phyloP scores from a whole-genome alignment of 1,140 invertebrate genomes.

The Anthonomus grandis region DNA sequence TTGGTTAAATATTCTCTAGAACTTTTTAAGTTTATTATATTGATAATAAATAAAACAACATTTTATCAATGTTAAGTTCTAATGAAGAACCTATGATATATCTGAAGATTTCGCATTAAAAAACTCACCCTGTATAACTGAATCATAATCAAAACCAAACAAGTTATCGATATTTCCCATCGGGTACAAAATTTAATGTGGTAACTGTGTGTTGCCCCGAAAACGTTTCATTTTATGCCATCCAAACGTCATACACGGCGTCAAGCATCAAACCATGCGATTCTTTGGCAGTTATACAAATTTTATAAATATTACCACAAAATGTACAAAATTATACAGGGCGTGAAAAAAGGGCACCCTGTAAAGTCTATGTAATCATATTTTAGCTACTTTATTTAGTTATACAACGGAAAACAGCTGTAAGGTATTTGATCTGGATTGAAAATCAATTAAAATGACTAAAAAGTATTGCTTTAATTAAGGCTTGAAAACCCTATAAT shows the following conservation, averaged over 20 bases:
- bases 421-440: too few relatives aligned
- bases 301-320: conserved; percentile 24
- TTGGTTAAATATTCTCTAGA: too few relatives aligned
- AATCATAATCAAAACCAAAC: not conserved
- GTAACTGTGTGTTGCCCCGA: not conserved
- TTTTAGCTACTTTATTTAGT: not conserved
- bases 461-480: too few relatives aligned
- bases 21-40: too few relatives aligned
- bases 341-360: conserved; percentile 4
- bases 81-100: too few relatives aligned
- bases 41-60: too few relatives aligned
- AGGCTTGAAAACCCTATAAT: too few relatives aligned
- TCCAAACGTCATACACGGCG: not conserved
- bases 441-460: too few relatives aligned
- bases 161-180: not conserved
- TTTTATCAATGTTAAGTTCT: too few relatives aligned
- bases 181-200: not conserved
- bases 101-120: not conserved
- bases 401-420: too few relatives aligned
- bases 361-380: not conserved
- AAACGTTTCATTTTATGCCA: not conserved
- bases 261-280: conserved; percentile 19
- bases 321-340: conserved; percentile 26
- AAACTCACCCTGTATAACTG: not conserved
- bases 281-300: conserved; percentile 34